These are phyloP conservation scores for Hormaphis cornu DNA, from an alignment of 1,140 invertebrate genomes.

Conservation along the genomic window DNA sequence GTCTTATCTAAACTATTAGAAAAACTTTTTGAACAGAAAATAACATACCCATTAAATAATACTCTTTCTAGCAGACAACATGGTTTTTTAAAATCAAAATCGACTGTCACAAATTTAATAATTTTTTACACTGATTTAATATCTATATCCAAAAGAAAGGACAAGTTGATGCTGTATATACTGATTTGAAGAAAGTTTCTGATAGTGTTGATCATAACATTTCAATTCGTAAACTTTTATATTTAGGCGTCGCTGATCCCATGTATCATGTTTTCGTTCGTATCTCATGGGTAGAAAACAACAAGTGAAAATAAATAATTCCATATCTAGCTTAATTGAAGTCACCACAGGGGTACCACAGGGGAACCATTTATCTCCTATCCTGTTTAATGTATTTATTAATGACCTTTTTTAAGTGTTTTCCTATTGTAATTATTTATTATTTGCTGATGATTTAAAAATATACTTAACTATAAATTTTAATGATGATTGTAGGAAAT, in stretches of 20 bases:
- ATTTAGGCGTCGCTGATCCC: background rate
- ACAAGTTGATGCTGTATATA: conserved; percentile 27
- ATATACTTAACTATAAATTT: no score
- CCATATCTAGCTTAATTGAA: background rate
- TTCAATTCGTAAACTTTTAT: background rate
- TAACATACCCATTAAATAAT: background rate
- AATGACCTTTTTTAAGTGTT: background rate
- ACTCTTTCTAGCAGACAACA: conserved; percentile 6
- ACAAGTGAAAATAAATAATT: background rate
- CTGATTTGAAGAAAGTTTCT: conserved; percentile 31
- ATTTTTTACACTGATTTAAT: background rate
- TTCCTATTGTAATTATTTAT: no score
- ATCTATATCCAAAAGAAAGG: background rate
- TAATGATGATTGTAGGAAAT: background rate
- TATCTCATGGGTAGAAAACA: conserved; percentile 3
- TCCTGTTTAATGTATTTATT: conserved; percentile 7
- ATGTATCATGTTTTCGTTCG: conserved; percentile 7
- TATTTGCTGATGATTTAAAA: no score
- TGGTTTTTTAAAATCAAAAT: conserved; percentile 1
- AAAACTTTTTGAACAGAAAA: background rate
- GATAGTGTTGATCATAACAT: conserved; percentile 19
- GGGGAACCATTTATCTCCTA: background rate
- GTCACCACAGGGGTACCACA: conserved; percentile 9
- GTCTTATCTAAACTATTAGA: conserved; percentile 1
- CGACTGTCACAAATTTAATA: background rate